A percentile compares a stretch with the other conserved stretches of the same genome.
These are phyloP conservation scores for Drosophila kepulauana DNA, from an alignment of 1,140 invertebrate genomes.

Conservation along the genomic window DNA sequence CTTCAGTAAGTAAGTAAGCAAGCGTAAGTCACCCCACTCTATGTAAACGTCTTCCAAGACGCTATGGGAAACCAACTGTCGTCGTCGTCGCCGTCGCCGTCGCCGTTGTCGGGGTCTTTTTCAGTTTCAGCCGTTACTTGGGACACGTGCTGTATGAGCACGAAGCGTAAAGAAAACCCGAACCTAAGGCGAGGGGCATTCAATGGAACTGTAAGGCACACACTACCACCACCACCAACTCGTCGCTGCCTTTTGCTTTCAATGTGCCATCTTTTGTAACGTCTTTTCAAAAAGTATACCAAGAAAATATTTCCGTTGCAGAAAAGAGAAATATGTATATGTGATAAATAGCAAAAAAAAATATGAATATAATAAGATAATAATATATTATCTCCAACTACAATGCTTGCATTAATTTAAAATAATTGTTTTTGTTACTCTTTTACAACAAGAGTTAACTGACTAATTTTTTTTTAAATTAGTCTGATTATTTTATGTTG, in stretches of 20 bases:
- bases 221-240: conserved; percentile 31
- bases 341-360: background rate
- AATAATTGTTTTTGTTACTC: too few species aligned
- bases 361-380: background rate
- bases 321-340: background rate
- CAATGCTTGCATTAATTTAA: too few species aligned
- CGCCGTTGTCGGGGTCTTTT: conserved; percentile 28
- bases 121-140: conserved; percentile 62
- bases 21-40: conserved; percentile 61
- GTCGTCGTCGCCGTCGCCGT: conserved; percentile 18
- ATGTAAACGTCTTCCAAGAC: conserved; percentile 71
- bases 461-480: too few species aligned
- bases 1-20: conserved; percentile 51
- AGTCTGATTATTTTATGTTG: too few species aligned
- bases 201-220: conserved; percentile 72
- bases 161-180: conserved; percentile 42
- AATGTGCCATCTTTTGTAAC: conserved; percentile 55
- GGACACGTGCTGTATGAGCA: conserved; percentile 48
- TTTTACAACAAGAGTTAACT: too few species aligned
- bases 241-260: conserved; percentile 22
- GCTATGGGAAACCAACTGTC: conserved; percentile 81
- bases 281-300: conserved; percentile 45
- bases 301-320: background rate
- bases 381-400: too few species aligned
- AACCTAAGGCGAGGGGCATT: conserved; percentile 49